Percentiles rank a stretch among this genome's conserved stretches.
These are phyloP conservation scores for Pseudolaguvia tuberculata DNA, from an alignment of 2,113 vertebrate genomes.

Conservation along the genomic window DNA sequence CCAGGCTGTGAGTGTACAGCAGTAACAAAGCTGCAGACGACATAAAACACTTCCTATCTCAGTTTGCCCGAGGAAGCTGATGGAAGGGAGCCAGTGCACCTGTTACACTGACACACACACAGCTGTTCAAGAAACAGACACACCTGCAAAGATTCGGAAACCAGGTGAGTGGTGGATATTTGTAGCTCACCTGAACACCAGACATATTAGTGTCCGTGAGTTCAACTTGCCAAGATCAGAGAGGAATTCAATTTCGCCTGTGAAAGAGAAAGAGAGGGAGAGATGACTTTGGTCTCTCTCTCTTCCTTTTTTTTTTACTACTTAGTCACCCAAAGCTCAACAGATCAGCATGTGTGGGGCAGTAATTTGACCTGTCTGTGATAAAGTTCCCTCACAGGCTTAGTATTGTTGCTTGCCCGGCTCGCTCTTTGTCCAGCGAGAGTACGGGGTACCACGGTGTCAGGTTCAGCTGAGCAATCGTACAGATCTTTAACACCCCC, in stretches of 20 bases:
- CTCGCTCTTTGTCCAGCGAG: background rate
- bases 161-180: constrained; percentile 35
- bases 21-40: constrained; percentile 7
- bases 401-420: constrained; percentile 5
- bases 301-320: background rate
- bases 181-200: constrained; percentile 13
- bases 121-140: constrained; percentile 20
- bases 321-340: background rate
- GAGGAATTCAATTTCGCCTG: constrained; percentile 13
- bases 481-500: too few relatives aligned
- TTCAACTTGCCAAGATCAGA: constrained; percentile 35
- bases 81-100: constrained; percentile 24
- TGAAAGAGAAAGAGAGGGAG: background rate
- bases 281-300: background rate
- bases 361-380: constrained; percentile 17
- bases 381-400: constrained; percentile 20
- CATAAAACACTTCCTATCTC: constrained; percentile 19
- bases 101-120: constrained; percentile 17
- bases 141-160: constrained; percentile 28
- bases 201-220: constrained; percentile 33
- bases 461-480: background rate
- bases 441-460: constrained; percentile 1
- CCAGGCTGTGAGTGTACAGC: background rate
- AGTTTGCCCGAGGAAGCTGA: background rate
- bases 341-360: background rate